Base-by-base conservation (phyloP, 2,113 vertebrate genomes). In the Odobenus rosmarus region DNA sequence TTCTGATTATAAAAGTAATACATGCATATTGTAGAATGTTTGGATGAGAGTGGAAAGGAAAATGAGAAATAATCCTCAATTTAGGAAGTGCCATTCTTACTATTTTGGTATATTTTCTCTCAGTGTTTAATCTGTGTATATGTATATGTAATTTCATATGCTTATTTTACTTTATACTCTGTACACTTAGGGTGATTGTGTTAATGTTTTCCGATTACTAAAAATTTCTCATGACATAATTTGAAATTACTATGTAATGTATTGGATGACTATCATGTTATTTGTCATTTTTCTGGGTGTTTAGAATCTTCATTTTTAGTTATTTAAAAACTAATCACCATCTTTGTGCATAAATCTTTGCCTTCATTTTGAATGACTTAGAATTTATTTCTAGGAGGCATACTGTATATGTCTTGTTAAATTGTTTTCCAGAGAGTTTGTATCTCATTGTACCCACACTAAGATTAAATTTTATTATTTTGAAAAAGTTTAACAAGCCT, bases 51-150 rank as follows among this genome's bases (percentile, higher is more conserved):
- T 82, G 1, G 67, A 42, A 92, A 86, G 79, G 90, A 80, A 86
- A 90, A 64, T 79, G 59, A 97, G 49, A 42, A 67, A 23, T 88
- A 86, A 72, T 31, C 39, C 33, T 95, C 80, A 77, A 3, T 57
- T 80, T 55, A 91, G 10, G 5, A n/a, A 51, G 59, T 77, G 21
- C 6, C 18, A 59, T 90, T 95, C 61, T 93, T 90, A 74, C 13
- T 93, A 72, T 90, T 88, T 87, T 94, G 82, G 51, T 31, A 28
- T 62, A 76, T 86, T 95, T 86, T 55, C 36, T 61, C 76, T 88
- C 64, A 72, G 13, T 79, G 90, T 96, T 92, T 74, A 80, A 84
- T 80, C 24, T 62, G 8, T 64, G n/a, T 81, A 42, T 92, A 21
- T 57, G 2, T 84, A 10, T 71, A 1, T 88, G 11, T 80, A 79